Conservation (phyloP, 2,797 vertebrate genomes). For the Gymnoscopelus microlampas region DNA sequence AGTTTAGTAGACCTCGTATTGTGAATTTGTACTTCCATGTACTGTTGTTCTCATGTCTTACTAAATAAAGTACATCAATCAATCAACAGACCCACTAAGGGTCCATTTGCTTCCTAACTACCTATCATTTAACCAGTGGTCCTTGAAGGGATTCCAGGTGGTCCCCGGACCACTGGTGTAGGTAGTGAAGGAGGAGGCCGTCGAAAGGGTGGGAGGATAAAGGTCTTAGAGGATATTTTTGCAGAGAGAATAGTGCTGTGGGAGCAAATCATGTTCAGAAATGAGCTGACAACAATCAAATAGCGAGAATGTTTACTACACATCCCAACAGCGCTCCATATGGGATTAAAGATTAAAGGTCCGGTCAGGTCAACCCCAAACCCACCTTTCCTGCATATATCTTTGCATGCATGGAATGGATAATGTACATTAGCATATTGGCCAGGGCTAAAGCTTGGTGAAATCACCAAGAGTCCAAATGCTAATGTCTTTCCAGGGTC, state of each 20-base stretch:
- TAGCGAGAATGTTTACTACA: constrained; percentile 14
- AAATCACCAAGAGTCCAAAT: constrained; percentile 40
- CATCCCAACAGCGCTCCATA: constrained; percentile 31
- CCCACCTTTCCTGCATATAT: constrained; percentile 17
- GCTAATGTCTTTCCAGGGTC: constrained; percentile 13
- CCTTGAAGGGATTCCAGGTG: too few relatives aligned
- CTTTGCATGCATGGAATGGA: constrained; percentile 19
- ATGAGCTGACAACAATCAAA: constrained; percentile 47
- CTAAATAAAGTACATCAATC: too few relatives aligned
- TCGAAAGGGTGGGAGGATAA: background rate
- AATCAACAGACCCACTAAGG: too few relatives aligned
- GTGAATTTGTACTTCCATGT: too few relatives aligned
- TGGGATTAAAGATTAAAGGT: constrained; percentile 52
- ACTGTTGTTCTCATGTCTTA: too few relatives aligned
- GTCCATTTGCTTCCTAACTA: too few relatives aligned
- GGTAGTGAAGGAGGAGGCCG: background rate
- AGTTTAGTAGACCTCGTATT: too few relatives aligned
- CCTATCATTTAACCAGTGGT: too few relatives aligned
- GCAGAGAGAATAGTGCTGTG: constrained; percentile 43
- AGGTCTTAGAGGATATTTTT: constrained; percentile 11
- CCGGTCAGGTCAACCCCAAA: constrained; percentile 33
- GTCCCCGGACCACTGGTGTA: too few relatives aligned
- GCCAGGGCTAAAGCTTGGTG: constrained; percentile 41
- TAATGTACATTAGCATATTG: constrained; percentile 10
- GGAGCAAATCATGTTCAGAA: constrained; percentile 40